Evolutionary conservation across 2,888 invertebrate species (phyloP).

Genomic region (Falcaria lacertinaria): DNA sequence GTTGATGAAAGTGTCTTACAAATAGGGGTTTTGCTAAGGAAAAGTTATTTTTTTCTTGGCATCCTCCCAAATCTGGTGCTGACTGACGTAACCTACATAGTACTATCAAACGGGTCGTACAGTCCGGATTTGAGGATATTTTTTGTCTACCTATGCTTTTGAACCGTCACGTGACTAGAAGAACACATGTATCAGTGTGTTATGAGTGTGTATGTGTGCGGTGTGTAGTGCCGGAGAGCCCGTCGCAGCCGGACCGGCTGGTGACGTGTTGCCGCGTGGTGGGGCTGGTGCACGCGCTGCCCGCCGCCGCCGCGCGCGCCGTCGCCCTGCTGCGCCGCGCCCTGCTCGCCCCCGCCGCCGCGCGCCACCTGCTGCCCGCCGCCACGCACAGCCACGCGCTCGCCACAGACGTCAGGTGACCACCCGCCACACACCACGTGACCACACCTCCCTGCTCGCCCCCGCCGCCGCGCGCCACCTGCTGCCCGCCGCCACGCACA

Average conservation of each 20-base stretch:
- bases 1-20: too few species aligned
- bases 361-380: conserved; percentile 85
- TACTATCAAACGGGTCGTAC: too few species aligned
- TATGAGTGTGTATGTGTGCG: not conserved
- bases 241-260: conserved; percentile 43
- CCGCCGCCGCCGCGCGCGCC: conserved; percentile 32
- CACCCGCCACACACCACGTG: too few species aligned
- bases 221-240: conserved; percentile 36
- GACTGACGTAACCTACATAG: too few species aligned
- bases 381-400: conserved; percentile 84
- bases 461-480: conserved; percentile 86
- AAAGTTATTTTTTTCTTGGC: too few species aligned
- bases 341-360: conserved; percentile 79
- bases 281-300: conserved; percentile 29
- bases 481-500: conserved; percentile 85
- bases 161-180: too few species aligned
- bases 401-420: conserved; percentile 81
- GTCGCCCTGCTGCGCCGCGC: conserved; percentile 81
- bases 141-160: too few species aligned
- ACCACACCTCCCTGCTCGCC: conserved; percentile 37
- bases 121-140: too few species aligned
- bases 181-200: too few species aligned
- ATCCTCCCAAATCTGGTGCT: too few species aligned
- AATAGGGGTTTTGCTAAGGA: too few species aligned
- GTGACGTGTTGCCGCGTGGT: conserved; percentile 54